Evolutionary conservation across 2,888 invertebrate genomes (phyloP).

Genomic region (Melanotus villosus): DNA sequence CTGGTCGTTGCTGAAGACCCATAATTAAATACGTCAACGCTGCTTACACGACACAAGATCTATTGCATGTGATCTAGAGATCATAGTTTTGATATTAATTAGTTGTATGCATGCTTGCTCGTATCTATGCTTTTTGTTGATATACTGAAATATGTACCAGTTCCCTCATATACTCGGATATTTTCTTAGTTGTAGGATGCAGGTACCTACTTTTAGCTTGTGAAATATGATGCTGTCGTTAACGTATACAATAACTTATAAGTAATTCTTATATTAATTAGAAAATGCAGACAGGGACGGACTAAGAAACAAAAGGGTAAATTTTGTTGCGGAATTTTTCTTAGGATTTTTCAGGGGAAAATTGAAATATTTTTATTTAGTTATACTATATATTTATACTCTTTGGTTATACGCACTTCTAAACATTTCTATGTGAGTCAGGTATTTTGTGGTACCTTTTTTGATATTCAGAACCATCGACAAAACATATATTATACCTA

Average conservation of each 20-base stretch:
- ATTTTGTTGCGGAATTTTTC: no score
- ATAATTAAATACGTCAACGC: conserved; percentile 44
- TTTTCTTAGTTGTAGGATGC: not conserved
- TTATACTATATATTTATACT: no score
- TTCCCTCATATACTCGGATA: not conserved
- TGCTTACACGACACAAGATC: conserved; percentile 42
- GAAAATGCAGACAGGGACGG: not conserved
- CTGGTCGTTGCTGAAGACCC: conserved; percentile 35
- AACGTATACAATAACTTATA: not conserved
- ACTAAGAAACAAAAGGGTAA: not conserved
- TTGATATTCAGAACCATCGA: no score
- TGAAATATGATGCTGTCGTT: not conserved
- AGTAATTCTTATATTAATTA: not conserved
- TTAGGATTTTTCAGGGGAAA: no score
- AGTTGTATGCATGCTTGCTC: conserved; percentile 29
- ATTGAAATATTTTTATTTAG: no score
- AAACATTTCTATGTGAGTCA: no score
- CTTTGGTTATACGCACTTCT: no score
- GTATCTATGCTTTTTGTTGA: conserved; percentile 11
- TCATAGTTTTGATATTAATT: conserved; percentile 43
- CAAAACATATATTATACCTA: no score
- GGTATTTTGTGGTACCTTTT: no score
- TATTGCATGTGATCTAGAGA: conserved; percentile 31
- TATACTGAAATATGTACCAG: conserved; percentile 16
- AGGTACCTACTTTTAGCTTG: not conserved